Percentiles rank a stretch among this genome's conserved stretches.
These are phyloP conservation scores for Limnephilus marmoratus DNA, from an alignment of 2,888 invertebrate species.

Conservation along the genomic window DNA sequence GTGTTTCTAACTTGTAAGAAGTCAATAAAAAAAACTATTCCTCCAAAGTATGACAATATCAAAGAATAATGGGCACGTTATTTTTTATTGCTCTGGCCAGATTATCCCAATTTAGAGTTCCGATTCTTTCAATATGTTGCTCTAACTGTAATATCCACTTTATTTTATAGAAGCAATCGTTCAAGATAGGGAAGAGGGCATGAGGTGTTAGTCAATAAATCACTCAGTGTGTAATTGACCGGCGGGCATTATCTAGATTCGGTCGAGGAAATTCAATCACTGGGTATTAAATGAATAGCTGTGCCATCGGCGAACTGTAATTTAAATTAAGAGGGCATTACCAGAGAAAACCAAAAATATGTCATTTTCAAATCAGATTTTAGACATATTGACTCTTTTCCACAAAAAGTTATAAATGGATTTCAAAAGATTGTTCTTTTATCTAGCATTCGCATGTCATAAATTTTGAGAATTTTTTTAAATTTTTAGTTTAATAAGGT, in stretches of 20 bases:
- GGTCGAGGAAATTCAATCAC: background rate
- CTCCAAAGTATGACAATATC: background rate
- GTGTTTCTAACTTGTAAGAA: background rate
- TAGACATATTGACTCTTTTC: no score
- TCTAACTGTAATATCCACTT: background rate
- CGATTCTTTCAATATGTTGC: background rate
- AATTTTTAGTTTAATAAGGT: no score
- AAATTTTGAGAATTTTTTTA: no score
- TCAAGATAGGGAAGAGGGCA: background rate
- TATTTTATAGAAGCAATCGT: background rate
- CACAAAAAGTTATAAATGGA: no score
- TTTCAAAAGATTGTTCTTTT: no score
- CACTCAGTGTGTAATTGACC: background rate
- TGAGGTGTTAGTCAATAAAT: background rate
- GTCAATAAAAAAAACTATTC: background rate
- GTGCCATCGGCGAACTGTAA: background rate
- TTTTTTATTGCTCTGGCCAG: background rate
- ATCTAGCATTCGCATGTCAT: no score
- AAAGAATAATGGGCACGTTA: background rate
- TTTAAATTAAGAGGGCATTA: background rate
- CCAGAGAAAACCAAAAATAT: no score
- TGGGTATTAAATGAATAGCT: background rate
- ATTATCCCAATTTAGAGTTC: background rate
- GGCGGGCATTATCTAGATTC: background rate
- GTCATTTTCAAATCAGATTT: no score